Evolutionary conservation across 2,113 vertebrate genomes (phyloP), one percentile per base, ranked within the genome.

Genomic region (Haemorhous mexicanus): DNA sequence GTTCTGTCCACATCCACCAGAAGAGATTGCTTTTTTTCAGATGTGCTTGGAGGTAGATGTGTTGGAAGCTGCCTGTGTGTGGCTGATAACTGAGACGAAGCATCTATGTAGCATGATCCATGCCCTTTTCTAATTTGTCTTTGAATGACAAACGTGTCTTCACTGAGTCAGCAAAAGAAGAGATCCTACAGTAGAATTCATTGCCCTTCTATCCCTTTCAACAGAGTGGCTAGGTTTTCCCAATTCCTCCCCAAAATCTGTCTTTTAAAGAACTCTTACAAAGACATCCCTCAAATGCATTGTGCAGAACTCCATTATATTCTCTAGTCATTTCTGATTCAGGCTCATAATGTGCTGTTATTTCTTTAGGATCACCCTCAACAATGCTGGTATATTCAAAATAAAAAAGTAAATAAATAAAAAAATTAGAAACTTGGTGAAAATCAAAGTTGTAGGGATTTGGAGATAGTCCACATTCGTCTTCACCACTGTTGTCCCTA

Each of bases 41-140:
- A 91, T 95, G 78, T 39, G 26, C 90, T 96, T 91, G 90, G 92
- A 97, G 94, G 96, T 97, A 80, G 92, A 90, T 89, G 56, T 28
- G 11, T 72, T 85, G 93, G 91, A 86, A 93, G 83, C 94, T 97
- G 97, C 84, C 97, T 98, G 97, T 95, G 91, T 49, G 87, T 96
- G 91, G 70, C 94, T 97, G 97, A 98, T 97, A 98, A 97, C 92
- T 74, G 88, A 95, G 88, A 73, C 37, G 80, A 84, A 92, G 80
- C 33, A 92, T 93, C 90, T 93, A 50, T 21, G n/a, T 87, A 83
- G 95, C 62, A 8, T 33, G 16, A 77, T 95, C 92, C 84, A 62
- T 97, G 96, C 61, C 81, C 91, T 95, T 94, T 95, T 95, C 95
- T 96, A 95, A 95, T 97, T 98, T 97, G 94, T 90, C 94, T 98